Conservation (phyloP, 2,113 vertebrate genomes). For the Gambusia holbrooki region DNA sequence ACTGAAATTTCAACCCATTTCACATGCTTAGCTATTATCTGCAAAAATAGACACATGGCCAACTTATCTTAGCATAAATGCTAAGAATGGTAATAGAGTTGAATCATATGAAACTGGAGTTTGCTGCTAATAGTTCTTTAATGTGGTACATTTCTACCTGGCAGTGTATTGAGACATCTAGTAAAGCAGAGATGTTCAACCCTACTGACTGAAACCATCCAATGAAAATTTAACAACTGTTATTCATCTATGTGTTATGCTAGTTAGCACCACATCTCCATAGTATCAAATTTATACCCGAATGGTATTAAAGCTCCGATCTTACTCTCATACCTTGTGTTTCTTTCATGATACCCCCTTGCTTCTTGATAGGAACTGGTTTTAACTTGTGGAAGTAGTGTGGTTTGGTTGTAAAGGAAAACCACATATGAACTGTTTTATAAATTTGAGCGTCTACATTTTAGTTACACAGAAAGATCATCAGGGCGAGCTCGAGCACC, state of each 20-base stretch:
- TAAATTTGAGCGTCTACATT: slow-evolving; percentile 30
- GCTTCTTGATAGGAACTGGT: slow-evolving; percentile 3
- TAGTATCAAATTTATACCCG: neutral
- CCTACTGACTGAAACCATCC: too few species aligned
- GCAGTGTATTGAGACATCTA: neutral
- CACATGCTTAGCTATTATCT: neutral
- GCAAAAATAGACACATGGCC: neutral
- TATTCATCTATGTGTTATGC: neutral
- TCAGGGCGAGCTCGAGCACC: slow-evolving; percentile 83
- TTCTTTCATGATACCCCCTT: neutral
- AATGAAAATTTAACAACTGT: too few species aligned
- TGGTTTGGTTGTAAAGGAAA: slow-evolving; percentile 17
- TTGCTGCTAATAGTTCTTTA: neutral
- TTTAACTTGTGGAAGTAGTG: slow-evolving; percentile 8
- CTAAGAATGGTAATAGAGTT: neutral
- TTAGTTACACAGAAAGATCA: slow-evolving; percentile 88
- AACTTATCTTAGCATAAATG: neutral
- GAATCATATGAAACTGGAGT: neutral
- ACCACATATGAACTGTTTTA: slow-evolving; percentile 21
- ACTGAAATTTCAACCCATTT: neutral
- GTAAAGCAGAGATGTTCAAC: too few species aligned
- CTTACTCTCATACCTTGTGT: neutral
- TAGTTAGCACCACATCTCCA: neutral
- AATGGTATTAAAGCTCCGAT: neutral
- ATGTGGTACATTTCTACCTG: neutral